Evolutionary conservation across 2,797 vertebrate species (phyloP).

Genomic region (Anas acuta): DNA sequence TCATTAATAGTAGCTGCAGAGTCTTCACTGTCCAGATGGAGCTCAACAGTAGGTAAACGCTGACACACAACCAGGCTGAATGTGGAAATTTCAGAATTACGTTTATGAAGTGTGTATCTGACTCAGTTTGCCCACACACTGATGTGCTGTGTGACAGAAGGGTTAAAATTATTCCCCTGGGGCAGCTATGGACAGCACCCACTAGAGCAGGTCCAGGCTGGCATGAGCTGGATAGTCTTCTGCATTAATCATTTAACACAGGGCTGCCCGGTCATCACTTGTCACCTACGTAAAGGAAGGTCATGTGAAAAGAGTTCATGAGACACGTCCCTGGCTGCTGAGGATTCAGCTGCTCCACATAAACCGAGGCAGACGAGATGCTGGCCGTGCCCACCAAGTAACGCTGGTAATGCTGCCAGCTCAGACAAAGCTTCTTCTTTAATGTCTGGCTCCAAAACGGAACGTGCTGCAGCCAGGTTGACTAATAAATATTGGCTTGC

Average conservation of each 20-base stretch:
- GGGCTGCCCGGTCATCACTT: not conserved
- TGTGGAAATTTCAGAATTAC: not conserved
- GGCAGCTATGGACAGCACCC: not conserved
- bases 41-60: not conserved
- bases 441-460: not conserved
- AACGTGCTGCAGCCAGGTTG: not conserved
- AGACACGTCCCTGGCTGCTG: not conserved
- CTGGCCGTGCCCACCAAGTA: fast-evolving
- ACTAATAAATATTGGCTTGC: not conserved
- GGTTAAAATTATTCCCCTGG: not conserved
- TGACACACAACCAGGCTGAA: fast-evolving
- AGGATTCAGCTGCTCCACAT: fast-evolving
- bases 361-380: fast-evolving
- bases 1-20: not conserved
- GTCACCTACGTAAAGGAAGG: not conserved
- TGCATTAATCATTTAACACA: not conserved
- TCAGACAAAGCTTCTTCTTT: not conserved
- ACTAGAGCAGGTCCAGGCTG: not conserved
- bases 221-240: not conserved
- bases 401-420: not conserved
- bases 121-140: not conserved
- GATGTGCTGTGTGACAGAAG: not conserved
- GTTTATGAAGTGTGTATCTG: not conserved
- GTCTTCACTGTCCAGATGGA: not conserved
- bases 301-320: not conserved